Evolutionary conservation across 2,888 invertebrate species (phyloP).

Genomic region (Leucania comma): DNA sequence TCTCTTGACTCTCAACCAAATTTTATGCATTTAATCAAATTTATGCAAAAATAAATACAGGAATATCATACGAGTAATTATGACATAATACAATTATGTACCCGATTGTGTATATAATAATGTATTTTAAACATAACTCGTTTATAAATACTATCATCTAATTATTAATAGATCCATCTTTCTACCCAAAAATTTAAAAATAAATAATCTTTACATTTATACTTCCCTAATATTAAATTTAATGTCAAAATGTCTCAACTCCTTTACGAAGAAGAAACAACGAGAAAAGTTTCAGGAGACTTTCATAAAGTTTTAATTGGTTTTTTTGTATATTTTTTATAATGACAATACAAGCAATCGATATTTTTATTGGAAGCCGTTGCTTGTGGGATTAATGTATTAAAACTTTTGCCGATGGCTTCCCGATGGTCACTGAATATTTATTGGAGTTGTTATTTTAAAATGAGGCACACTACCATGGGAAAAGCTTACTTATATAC

Average conservation of each 20-base stretch:
- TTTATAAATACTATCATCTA: neutral
- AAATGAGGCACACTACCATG: slow-evolving; percentile 12
- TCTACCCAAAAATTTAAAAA: slow-evolving; percentile 20
- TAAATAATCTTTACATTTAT: neutral
- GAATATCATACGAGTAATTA: too few relatives aligned
- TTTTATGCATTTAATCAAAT: too few relatives aligned
- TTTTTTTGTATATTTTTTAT: slow-evolving; percentile 65
- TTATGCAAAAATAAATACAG: too few relatives aligned
- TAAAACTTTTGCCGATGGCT: slow-evolving; percentile 63
- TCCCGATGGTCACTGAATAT: slow-evolving; percentile 60
- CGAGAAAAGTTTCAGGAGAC: slow-evolving; percentile 66
- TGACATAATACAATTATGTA: too few relatives aligned
- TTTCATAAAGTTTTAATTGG: slow-evolving; percentile 75
- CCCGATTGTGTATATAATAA: neutral
- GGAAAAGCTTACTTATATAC: too few relatives aligned
- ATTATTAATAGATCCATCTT: neutral
- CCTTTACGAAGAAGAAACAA: slow-evolving; percentile 61
- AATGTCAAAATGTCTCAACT: slow-evolving; percentile 52
- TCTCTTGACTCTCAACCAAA: too few relatives aligned
- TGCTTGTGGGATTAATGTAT: slow-evolving; percentile 63
- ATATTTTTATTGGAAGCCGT: slow-evolving; percentile 59
- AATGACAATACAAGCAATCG: slow-evolving; percentile 64
- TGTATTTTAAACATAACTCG: neutral
- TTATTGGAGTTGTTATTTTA: slow-evolving; percentile 52
- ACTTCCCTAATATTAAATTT: slow-evolving; percentile 44